These are phyloP conservation scores for Nothocercus julius DNA, from an alignment of 2,113 vertebrate species.

Conservation along the genomic window DNA sequence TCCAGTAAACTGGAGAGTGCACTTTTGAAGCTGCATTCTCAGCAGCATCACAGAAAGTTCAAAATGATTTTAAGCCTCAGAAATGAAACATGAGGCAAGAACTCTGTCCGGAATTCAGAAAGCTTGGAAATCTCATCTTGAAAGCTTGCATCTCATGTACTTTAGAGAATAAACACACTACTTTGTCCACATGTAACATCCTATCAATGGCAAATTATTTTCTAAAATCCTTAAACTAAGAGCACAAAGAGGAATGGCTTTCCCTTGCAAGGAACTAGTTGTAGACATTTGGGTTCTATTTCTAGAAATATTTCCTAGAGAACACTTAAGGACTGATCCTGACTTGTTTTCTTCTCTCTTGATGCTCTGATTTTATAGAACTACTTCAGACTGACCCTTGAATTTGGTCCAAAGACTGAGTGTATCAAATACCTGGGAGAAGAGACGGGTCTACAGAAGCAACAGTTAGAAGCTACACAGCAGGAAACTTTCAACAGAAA, in stretches of 20 bases:
- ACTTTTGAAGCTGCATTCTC: neutral
- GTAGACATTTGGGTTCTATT: neutral
- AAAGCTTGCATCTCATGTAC: neutral
- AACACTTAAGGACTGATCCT: neutral
- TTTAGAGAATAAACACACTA: neutral
- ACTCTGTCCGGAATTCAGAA: neutral
- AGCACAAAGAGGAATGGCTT: neutral
- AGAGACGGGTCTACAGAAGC: neutral
- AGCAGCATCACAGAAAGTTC: neutral
- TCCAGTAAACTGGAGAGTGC: neutral
- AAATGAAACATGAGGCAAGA: neutral
- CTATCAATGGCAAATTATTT: neutral
- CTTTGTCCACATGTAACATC: neutral
- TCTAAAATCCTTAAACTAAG: neutral
- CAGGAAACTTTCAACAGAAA: constrained; percentile 27
- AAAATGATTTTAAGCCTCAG: neutral
- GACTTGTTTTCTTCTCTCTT: neutral
- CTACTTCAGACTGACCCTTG: neutral
- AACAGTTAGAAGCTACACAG: constrained; percentile 8
- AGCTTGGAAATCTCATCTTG: neutral
- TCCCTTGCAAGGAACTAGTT: neutral
- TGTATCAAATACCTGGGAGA: neutral
- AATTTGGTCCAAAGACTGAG: neutral
- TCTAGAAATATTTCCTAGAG: neutral
- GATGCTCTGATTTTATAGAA: neutral